These are phyloP conservation scores for Zygogramma bicolorata DNA, from an alignment of 2,888 invertebrate genomes.

Conservation along the genomic window DNA sequence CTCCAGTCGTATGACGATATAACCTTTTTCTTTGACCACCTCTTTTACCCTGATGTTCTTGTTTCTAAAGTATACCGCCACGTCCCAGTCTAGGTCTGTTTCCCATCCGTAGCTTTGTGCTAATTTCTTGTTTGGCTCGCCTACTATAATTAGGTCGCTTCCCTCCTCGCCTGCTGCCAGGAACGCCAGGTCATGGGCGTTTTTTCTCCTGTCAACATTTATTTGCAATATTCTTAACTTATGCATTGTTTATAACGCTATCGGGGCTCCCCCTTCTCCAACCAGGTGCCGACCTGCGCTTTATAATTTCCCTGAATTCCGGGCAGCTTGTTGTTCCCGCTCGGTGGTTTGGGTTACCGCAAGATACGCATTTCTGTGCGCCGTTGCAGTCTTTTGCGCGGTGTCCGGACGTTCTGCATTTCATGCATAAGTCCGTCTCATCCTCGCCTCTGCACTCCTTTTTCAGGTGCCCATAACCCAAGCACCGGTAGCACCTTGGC, in stretches of 20 bases:
- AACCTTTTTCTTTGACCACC: background rate
- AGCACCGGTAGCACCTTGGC: too few species aligned
- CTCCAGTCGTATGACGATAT: background rate
- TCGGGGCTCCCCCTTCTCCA: too few species aligned
- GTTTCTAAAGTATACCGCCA: slow-evolving; percentile 20
- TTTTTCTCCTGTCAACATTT: slow-evolving; percentile 6
- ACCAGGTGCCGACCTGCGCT: background rate
- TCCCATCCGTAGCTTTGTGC: slow-evolving; percentile 11
- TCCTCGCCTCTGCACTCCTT: too few species aligned
- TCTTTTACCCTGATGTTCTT: slow-evolving; percentile 15
- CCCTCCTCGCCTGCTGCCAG: slow-evolving; percentile 5
- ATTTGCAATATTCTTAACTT: slow-evolving; percentile 11
- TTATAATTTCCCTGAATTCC: background rate
- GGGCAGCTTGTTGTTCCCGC: too few species aligned
- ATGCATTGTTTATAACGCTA: too few species aligned
- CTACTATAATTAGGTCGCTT: slow-evolving; percentile 27
- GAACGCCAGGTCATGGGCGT: slow-evolving; percentile 30
- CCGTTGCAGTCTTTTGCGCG: too few species aligned
- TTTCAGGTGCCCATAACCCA: too few species aligned
- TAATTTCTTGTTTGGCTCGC: slow-evolving; percentile 28
- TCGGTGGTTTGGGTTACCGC: too few species aligned
- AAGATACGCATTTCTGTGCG: too few species aligned
- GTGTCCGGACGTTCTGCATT: too few species aligned
- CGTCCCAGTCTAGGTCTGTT: slow-evolving; percentile 8
- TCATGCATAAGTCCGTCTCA: too few species aligned